Percentiles rank a stretch among this genome's conserved stretches.
phyloP scores from a whole-genome alignment of 2,888 invertebrate species.

The Creontiades dilutus region DNA sequence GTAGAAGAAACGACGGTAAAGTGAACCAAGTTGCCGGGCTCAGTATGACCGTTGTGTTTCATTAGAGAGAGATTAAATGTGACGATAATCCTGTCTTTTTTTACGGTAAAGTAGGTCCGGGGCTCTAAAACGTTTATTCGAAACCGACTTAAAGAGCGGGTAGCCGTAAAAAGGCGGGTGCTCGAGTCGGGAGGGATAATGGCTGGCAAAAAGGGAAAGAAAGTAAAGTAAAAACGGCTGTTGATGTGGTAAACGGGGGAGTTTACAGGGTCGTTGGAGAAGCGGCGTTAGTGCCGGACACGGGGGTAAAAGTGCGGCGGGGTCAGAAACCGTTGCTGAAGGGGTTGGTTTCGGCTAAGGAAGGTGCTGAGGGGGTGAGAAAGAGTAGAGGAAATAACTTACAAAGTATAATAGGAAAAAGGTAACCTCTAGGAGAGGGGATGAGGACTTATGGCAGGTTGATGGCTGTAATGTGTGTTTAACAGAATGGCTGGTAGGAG shows the following conservation, averaged over 20 bases:
- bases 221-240: background rate
- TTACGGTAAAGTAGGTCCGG: background rate
- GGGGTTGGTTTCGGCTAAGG: too few species aligned
- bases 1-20: too few species aligned
- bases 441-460: conserved; percentile 60
- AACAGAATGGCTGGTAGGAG: conserved; percentile 38
- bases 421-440: background rate
- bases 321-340: background rate
- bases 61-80: background rate
- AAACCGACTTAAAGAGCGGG: conserved; percentile 15
- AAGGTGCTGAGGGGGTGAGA: background rate
- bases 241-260: conserved; percentile 25
- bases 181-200: conserved; percentile 5
- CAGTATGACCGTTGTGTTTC: background rate
- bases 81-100: background rate
- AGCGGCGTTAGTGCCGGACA: background rate
- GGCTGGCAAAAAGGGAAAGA: background rate
- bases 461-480: conserved; percentile 68
- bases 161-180: background rate
- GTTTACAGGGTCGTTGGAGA: conserved; percentile 8
- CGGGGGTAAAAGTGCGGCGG: background rate
- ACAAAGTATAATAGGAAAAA: conserved; percentile 42
- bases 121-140: conserved; percentile 8
- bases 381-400: conserved; percentile 26
- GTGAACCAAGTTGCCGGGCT: too few species aligned